Evolutionary conservation across 2,888 invertebrate genomes (phyloP).

Genomic region (Cactoblastis cactorum): DNA sequence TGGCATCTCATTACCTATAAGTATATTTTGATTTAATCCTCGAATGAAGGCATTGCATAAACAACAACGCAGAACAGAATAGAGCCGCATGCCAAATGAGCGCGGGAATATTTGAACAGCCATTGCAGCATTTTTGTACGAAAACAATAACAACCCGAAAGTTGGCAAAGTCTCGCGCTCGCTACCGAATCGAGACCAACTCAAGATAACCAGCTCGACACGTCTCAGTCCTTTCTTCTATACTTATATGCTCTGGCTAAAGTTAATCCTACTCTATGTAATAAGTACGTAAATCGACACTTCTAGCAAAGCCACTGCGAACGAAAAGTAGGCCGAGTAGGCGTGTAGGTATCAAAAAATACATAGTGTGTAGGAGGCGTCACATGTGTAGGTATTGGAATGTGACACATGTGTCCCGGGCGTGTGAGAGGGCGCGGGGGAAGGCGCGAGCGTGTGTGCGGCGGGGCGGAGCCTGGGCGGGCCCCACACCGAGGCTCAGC

Average conservation of each 20-base stretch:
- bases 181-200: constrained; percentile 1
- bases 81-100: not conserved
- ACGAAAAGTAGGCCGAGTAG: constrained; percentile 11
- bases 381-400: constrained; percentile 66
- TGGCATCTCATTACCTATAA: not conserved
- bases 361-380: constrained; percentile 68
- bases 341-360: constrained; percentile 61
- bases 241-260: too few species aligned
- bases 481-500: constrained; percentile 49
- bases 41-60: not conserved
- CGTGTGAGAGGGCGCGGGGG: constrained; percentile 43
- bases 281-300: not conserved
- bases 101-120: not conserved
- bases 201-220: not conserved
- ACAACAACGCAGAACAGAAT: not conserved
- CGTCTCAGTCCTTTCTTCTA: not conserved
- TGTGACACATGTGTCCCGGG: constrained; percentile 60
- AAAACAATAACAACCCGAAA: constrained; percentile 1
- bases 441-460: constrained; percentile 38
- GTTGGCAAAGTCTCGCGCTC: constrained; percentile 1
- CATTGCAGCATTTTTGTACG: constrained; percentile 1
- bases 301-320: not conserved
- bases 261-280: not conserved
- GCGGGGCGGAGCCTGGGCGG: constrained; percentile 63
- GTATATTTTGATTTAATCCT: not conserved